These are phyloP conservation scores for Cyanoderma ruficeps DNA, from an alignment of 2,113 vertebrate genomes.

Conservation along the genomic window DNA sequence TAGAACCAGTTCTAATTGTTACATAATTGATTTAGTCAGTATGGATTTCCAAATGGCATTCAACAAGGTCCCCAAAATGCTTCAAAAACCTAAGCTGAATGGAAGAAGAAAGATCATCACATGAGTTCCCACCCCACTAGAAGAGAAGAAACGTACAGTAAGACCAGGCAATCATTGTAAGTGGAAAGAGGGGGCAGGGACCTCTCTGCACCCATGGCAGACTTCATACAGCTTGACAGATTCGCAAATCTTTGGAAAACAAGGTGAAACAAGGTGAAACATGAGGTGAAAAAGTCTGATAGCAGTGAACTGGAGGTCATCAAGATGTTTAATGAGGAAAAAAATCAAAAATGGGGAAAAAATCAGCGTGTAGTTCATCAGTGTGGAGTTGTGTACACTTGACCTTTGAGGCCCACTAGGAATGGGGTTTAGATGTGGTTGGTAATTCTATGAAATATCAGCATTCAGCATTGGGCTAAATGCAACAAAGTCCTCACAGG, in stretches of 20 bases:
- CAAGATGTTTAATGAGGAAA: background rate
- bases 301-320: background rate
- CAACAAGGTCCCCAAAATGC: background rate
- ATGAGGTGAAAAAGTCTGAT: background rate
- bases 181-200: background rate
- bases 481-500: background rate
- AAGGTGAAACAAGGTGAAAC: background rate
- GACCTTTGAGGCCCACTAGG: background rate
- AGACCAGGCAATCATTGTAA: background rate
- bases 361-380: background rate
- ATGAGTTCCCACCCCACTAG: background rate
- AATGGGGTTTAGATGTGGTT: background rate
- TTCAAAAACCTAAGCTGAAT: background rate
- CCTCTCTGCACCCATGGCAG: background rate
- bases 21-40: rapidly evolving
- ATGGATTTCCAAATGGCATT: background rate
- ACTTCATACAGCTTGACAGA: background rate
- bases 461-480: background rate
- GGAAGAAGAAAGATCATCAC: background rate
- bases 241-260: background rate
- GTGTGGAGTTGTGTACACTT: background rate
- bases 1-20: background rate
- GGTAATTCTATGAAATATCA: background rate
- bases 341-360: background rate
- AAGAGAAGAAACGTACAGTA: background rate